Base-by-base conservation (phyloP, 2,797 vertebrate genomes). In the Alectoris magna region DNA sequence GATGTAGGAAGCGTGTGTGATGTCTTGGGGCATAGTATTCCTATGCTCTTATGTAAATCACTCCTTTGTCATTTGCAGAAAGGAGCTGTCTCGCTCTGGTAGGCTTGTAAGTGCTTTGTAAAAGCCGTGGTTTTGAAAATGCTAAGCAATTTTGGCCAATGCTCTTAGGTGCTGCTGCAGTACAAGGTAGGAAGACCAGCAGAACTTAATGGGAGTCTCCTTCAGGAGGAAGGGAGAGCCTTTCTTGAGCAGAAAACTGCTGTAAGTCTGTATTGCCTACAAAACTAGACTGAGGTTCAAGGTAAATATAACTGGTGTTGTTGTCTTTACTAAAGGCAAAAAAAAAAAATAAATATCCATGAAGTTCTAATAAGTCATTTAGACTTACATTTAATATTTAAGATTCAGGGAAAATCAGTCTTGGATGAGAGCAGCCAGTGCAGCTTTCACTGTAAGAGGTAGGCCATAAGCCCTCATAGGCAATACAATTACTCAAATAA, bases 401-500 rank as follows among this genome's bases (percentile, higher is more conserved):
- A 91, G 24, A 78, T 73, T 88, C 34, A 19, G 72, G 72, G 70
- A 78, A 90, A 73, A 64, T 11, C 70, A 24, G 21, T 63, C 38
- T 17, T 24, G 49, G 29, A 5, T 92, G 74, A 41, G 71, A 82
- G 73, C 16, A 90, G 27, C 60, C 64, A 84, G 48, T 77, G 58
- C 31, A 76, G 31, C 46, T 92, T 77, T 79, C 49, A 69, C 46
- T 38, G 60, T 51, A 82, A 62, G 62, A 72, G 91, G n/a, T 22
- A 34, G 74, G 64, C 64, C 34, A 41, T 74, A 88, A 84, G 58
- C 36, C 53, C 41, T 91, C 68, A 62, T 15, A 82, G 78, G 48
- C 88, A 88, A 74, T 31, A 38, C 49, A 86, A 83, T 93, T 93
- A 88, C 84, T 91, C 86, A 90, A 85, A 88, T 79, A 73, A 79